A percentile compares a stretch with the other conserved stretches of the same genome.
Conservation (phyloP, 2,797 vertebrate species). For the Falco berigora region DNA sequence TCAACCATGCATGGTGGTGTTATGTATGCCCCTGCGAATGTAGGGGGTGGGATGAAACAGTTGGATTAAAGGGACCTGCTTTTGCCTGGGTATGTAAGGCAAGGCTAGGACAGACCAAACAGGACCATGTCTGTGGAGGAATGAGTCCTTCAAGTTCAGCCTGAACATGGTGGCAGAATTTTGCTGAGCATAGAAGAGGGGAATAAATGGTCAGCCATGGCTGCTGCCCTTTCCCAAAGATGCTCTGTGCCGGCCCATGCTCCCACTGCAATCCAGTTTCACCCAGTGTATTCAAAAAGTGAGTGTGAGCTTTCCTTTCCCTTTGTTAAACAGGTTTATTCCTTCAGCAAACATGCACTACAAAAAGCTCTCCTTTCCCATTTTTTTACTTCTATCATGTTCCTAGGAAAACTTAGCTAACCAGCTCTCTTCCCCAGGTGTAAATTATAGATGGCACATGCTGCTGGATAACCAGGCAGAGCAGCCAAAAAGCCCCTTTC, state of each 20-base stretch:
- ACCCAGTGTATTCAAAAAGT: neutral
- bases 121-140: fast-evolving
- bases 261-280: neutral
- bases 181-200: neutral
- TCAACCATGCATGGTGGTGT: fast-evolving
- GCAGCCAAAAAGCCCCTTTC: neutral
- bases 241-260: neutral
- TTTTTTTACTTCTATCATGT: fast-evolving
- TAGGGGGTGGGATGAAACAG: neutral
- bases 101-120: neutral
- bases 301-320: neutral
- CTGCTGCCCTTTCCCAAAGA: neutral
- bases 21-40: neutral
- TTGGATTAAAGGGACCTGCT: neutral
- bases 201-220: neutral
- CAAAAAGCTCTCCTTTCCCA: neutral
- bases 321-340: neutral
- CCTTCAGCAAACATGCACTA: neutral
- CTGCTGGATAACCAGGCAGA: neutral
- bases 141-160: neutral
- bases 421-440: neutral
- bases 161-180: neutral
- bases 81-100: neutral
- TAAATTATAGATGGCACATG: neutral
- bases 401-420: neutral